These are phyloP conservation scores for Rhincodon typus DNA, from an alignment of 2,797 vertebrate species.

Conservation along the genomic window DNA sequence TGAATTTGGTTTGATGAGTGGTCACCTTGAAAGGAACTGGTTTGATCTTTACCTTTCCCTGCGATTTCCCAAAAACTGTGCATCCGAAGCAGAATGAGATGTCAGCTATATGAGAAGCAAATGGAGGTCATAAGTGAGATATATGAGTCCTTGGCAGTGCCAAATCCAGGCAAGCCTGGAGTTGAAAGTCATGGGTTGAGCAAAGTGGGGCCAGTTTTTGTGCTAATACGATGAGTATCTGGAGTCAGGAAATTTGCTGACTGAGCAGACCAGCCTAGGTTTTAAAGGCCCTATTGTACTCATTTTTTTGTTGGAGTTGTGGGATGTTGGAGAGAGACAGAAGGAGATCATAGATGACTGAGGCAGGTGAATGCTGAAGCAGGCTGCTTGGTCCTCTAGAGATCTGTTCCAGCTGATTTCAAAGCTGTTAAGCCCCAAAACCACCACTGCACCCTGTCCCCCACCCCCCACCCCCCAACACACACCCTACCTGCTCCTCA, in stretches of 20 bases:
- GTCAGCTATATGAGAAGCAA: not conserved
- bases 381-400: not conserved
- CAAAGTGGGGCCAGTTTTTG: too few relatives aligned
- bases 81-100: not conserved
- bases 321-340: too few relatives aligned
- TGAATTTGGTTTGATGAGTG: not conserved
- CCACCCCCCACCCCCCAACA: not conserved
- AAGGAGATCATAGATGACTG: not conserved
- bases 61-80: not conserved
- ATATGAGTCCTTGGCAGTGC: not conserved
- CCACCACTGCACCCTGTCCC: too few relatives aligned
- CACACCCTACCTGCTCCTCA: not conserved
- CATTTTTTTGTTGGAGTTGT: too few relatives aligned
- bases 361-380: not conserved
- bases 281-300: too few relatives aligned
- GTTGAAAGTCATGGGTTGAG: not conserved
- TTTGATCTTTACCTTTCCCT: not conserved
- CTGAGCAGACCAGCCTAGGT: too few relatives aligned
- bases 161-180: not conserved
- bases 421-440: not conserved
- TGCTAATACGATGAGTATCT: too few relatives aligned
- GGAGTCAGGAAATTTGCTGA: too few relatives aligned
- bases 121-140: not conserved
- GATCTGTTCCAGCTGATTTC: not conserved
- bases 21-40: not conserved